Evolutionary conservation across 2,888 invertebrate genomes (phyloP).

Genomic region (Diarsia mendica): DNA sequence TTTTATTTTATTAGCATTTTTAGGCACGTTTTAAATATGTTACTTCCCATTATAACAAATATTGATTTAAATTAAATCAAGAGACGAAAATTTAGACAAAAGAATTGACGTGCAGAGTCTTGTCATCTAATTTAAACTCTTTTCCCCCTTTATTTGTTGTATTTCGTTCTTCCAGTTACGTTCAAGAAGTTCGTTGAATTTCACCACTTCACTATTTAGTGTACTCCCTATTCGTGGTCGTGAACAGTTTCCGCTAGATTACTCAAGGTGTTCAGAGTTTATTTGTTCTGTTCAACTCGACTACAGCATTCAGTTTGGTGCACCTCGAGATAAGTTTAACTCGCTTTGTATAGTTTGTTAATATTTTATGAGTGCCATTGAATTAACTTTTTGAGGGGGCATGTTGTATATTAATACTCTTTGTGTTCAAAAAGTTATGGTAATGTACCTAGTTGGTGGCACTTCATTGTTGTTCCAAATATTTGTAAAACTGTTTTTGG

Average conservation of each 20-base stretch:
- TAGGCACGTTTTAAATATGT: no score
- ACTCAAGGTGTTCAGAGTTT: conserved; percentile 24
- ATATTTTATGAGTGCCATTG: no score
- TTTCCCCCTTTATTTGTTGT: no score
- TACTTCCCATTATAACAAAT: neutral
- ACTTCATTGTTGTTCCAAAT: conserved; percentile 7
- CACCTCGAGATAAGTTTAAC: conserved; percentile 18
- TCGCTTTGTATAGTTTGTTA: conserved; percentile 18
- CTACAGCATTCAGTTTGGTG: conserved; percentile 23
- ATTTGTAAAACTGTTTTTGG: neutral
- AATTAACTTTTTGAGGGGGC: no score
- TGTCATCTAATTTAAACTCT: neutral
- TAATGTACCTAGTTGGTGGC: neutral
- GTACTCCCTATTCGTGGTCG: conserved; percentile 9
- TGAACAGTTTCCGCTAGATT: conserved; percentile 23
- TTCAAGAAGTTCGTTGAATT: neutral
- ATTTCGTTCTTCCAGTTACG: neutral
- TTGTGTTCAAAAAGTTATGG: no score
- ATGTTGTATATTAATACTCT: no score
- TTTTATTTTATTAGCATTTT: no score
- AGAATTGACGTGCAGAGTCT: neutral
- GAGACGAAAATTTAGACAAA: neutral
- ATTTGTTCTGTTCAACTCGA: conserved; percentile 31
- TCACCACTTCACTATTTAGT: conserved; percentile 5
- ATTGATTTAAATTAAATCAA: neutral